Evolutionary conservation across 2,113 vertebrate genomes (phyloP).

Genomic region (Urocolius indicus): DNA sequence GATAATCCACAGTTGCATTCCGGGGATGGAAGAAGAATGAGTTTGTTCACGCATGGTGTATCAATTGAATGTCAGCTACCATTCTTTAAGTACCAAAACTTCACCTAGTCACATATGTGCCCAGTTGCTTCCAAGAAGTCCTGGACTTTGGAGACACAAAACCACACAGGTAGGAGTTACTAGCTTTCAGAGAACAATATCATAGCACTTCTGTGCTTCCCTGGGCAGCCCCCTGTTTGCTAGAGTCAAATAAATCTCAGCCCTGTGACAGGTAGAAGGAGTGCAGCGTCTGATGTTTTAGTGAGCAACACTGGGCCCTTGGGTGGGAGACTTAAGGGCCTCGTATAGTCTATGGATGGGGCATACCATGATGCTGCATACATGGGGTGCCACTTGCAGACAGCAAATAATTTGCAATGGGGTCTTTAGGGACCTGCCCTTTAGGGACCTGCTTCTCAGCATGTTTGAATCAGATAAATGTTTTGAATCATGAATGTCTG

Average conservation of each 20-base stretch:
- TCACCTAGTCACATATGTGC: neutral
- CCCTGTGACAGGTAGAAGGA: neutral
- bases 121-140: neutral
- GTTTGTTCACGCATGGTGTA: neutral
- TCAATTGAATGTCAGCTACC: neutral
- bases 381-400: neutral
- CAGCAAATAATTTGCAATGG: neutral
- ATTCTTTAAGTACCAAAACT: neutral
- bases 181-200: neutral
- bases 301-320: neutral
- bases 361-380: neutral
- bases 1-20: fast-evolving
- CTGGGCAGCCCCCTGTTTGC: neutral
- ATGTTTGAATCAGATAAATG: neutral
- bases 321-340: neutral
- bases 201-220: neutral
- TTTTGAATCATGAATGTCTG: no score
- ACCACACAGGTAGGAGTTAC: neutral
- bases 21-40: neutral
- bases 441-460: neutral
- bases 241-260: neutral
- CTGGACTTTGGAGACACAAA: neutral
- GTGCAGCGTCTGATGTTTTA: neutral
- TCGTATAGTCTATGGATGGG: neutral
- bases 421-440: neutral